A percentile compares a stretch with the other conserved stretches of the same genome.
Evolutionary conservation across 2,113 vertebrate genomes (phyloP).

Genomic region (Cromileptes altivelis): DNA sequence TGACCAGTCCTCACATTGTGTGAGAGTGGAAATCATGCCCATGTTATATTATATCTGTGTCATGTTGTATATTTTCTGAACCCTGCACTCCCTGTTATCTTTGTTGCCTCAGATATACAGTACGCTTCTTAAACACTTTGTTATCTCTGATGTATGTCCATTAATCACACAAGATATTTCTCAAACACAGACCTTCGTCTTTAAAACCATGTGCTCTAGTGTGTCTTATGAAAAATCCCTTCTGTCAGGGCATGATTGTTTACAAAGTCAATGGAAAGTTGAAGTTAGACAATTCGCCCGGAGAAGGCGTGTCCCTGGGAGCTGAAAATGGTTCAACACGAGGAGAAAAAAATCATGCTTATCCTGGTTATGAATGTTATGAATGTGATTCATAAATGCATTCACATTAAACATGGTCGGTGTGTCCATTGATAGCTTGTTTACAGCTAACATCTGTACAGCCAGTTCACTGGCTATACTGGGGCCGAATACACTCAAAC

Average conservation of each 20-base stretch:
- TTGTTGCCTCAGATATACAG: constrained; percentile 1
- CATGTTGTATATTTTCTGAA: constrained; percentile 23
- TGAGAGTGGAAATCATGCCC: constrained; percentile 10
- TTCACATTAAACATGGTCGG: not conserved
- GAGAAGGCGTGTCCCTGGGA: not conserved
- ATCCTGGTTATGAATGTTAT: not conserved
- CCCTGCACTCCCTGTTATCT: not conserved
- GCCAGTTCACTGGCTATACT: too few species aligned
- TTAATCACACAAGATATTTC: not conserved
- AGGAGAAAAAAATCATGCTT: not conserved
- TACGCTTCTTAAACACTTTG: constrained; percentile 3
- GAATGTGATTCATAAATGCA: not conserved
- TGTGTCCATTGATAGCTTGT: not conserved
- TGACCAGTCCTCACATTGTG: constrained; percentile 46
- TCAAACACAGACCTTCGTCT: constrained; percentile 3
- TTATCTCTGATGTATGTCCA: constrained; percentile 23
- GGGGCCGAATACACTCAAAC: not conserved
- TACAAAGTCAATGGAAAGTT: not conserved
- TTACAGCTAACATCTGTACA: not conserved
- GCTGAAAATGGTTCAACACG: not conserved
- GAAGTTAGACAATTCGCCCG: not conserved
- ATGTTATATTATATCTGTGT: not conserved
- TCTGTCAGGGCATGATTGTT: not conserved
- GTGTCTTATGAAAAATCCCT: not conserved
- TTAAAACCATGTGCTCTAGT: not conserved